These are phyloP conservation scores for Mesoclemmys tuberculata DNA, from an alignment of 2,113 vertebrate genomes.

Conservation along the genomic window DNA sequence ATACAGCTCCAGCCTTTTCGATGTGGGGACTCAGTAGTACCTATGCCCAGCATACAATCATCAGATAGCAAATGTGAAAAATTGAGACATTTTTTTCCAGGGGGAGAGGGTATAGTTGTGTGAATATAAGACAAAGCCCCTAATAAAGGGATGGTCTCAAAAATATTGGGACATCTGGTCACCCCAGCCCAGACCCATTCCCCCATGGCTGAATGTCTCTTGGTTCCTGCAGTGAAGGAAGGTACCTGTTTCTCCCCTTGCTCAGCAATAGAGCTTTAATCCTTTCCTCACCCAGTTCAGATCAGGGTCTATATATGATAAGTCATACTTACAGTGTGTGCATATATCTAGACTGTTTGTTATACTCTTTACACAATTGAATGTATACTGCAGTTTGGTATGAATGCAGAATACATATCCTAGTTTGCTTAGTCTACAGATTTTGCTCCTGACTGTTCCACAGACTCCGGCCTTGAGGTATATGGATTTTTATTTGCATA, in stretches of 20 bases:
- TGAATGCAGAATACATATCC: background rate
- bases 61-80: background rate
- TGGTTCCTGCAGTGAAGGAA: background rate
- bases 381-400: fast-evolving
- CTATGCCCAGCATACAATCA: background rate
- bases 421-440: background rate
- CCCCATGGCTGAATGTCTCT: background rate
- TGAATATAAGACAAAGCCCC: background rate
- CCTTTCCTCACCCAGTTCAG: background rate
- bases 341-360: background rate
- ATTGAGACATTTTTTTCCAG: background rate
- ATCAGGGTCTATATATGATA: background rate
- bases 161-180: background rate
- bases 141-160: background rate
- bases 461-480: background rate
- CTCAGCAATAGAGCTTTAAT: background rate
- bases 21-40: background rate
- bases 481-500: background rate
- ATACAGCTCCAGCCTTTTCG: background rate
- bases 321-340: fast-evolving
- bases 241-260: background rate
- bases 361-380: background rate
- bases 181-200: background rate
- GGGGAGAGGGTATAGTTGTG: background rate
- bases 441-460: background rate